These are phyloP conservation scores for Dasypolia templi DNA, from an alignment of 2,888 invertebrate species.

Conservation along the genomic window DNA sequence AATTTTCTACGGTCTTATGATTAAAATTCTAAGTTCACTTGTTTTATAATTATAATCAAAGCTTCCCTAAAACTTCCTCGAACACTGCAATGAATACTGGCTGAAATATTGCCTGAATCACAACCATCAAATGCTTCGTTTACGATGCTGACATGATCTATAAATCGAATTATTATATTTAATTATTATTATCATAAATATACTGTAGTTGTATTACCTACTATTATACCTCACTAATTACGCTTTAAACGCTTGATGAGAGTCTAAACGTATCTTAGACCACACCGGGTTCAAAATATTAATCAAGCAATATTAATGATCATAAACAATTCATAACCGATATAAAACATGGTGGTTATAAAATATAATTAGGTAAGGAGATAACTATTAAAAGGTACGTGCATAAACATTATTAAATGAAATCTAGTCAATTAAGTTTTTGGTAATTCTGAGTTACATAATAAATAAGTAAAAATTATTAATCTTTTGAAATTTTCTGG, in stretches of 20 bases:
- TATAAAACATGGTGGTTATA: constrained; percentile 7
- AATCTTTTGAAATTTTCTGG: background rate
- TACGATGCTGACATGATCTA: background rate
- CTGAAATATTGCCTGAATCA: background rate
- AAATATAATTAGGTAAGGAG: constrained; percentile 8
- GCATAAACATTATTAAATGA: background rate
- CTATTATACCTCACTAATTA: constrained; percentile 39
- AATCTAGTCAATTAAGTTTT: background rate
- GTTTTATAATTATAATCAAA: background rate
- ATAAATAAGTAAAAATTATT: background rate
- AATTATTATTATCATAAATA: background rate
- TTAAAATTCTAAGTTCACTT: background rate
- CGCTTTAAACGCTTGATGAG: background rate
- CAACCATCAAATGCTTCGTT: background rate
- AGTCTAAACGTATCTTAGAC: background rate
- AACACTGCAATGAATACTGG: background rate
- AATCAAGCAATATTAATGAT: constrained; percentile 18
- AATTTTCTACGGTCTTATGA: background rate
- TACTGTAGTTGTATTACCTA: constrained; percentile 13
- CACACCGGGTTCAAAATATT: constrained; percentile 32
- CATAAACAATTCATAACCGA: constrained; percentile 20
- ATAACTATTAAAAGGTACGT: constrained; percentile 6
- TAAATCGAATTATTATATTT: constrained; percentile 15
- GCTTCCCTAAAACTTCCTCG: background rate
- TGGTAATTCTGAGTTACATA: background rate